These are phyloP conservation scores for Tryphoninae sp. DNA, from an alignment of 2,888 invertebrate genomes.

Conservation along the genomic window DNA sequence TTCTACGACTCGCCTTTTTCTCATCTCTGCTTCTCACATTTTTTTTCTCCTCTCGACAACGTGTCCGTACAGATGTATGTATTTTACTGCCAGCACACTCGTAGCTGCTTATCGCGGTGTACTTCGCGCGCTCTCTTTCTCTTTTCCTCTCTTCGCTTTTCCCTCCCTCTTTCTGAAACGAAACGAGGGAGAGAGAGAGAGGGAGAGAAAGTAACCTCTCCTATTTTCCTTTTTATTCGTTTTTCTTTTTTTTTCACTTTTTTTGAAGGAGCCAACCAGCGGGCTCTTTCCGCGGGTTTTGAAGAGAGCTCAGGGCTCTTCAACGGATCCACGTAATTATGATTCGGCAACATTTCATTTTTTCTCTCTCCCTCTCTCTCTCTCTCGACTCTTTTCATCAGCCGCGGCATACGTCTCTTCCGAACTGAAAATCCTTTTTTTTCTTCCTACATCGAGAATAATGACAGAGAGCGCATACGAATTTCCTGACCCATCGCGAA, in stretches of 20 bases:
- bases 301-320: conserved; percentile 58
- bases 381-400: conserved; percentile 62
- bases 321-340: conserved; percentile 65
- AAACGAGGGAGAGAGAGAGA: neutral
- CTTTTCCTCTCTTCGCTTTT: conserved; percentile 14
- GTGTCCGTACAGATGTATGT: conserved; percentile 57
- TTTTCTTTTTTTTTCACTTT: conserved; percentile 33
- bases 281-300: conserved; percentile 44
- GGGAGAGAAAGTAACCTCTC: conserved; percentile 52
- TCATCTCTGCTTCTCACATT: conserved; percentile 61
- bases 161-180: neutral
- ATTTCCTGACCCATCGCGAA: conserved; percentile 35
- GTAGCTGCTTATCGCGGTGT: conserved; percentile 43
- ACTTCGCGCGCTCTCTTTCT: conserved; percentile 18
- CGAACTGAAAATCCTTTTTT: conserved; percentile 43
- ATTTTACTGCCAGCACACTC: conserved; percentile 45
- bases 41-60: conserved; percentile 49
- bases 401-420: conserved; percentile 60
- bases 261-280: conserved; percentile 50
- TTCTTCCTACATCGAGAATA: conserved; percentile 53
- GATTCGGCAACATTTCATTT: conserved; percentile 61
- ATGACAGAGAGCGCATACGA: conserved; percentile 44
- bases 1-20: conserved; percentile 54
- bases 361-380: conserved; percentile 18
- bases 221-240: conserved; percentile 55